These are phyloP conservation scores for Anthopleura sola DNA, from an alignment of 64 coral and sea anemone genomes.

Conservation along the genomic window DNA sequence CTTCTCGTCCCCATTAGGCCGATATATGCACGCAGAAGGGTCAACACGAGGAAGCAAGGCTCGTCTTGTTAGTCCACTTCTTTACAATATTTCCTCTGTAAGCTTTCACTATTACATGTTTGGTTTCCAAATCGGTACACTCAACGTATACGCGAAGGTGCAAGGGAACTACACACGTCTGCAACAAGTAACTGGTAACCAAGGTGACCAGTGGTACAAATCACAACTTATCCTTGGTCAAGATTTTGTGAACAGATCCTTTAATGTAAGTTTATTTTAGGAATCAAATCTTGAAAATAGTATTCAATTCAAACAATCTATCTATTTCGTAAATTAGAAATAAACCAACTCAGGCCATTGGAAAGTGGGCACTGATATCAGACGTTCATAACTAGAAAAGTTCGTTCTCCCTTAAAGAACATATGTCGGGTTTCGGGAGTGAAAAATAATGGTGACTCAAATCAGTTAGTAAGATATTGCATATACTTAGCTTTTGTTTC, in stretches of 20 bases:
- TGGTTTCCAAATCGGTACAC: slow-evolving; percentile 2
- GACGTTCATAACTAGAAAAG: too few species aligned
- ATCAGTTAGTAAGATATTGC: too few species aligned
- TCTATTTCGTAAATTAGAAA: too few species aligned
- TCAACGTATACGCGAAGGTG: neutral
- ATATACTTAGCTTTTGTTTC: too few species aligned
- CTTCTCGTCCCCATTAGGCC: neutral
- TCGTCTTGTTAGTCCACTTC: neutral
- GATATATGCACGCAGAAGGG: neutral
- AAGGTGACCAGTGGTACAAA: neutral
- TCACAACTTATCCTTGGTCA: neutral
- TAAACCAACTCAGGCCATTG: too few species aligned
- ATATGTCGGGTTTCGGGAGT: too few species aligned
- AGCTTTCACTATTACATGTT: slow-evolving; percentile 11
- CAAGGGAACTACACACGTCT: neutral
- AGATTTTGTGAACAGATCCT: neutral
- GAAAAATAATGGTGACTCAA: too few species aligned
- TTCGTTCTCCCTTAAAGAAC: too few species aligned
- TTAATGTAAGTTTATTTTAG: neutral
- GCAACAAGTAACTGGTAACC: neutral
- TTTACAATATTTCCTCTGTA: neutral
- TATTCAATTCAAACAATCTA: too few species aligned
- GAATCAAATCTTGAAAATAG: too few species aligned
- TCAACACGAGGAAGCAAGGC: slow-evolving; percentile 5
- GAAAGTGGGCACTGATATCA: too few species aligned